phyloP scores from a whole-genome alignment of 2,797 vertebrate genomes.

The Buceros bicornis region DNA sequence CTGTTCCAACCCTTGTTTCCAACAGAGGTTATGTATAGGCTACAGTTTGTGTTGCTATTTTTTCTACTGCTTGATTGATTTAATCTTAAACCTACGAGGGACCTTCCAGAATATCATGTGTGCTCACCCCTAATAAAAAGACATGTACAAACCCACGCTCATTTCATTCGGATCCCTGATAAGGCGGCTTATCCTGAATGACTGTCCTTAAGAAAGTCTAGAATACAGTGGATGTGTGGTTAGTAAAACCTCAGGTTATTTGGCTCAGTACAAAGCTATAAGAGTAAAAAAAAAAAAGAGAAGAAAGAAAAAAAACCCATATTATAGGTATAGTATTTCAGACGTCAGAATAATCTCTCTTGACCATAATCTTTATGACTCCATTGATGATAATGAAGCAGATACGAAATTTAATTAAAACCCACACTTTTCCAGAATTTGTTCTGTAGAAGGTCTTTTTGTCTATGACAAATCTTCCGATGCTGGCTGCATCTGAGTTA shows the following conservation, averaged over 20 bases:
- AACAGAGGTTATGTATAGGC: background rate
- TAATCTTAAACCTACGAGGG: background rate
- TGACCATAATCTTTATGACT: background rate
- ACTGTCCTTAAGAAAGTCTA: background rate
- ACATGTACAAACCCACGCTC: accelerated
- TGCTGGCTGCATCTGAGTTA: background rate
- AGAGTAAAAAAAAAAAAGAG: background rate
- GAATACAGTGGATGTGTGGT: background rate
- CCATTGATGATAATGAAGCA: background rate
- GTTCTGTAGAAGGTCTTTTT: background rate
- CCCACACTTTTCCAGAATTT: background rate
- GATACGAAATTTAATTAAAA: background rate
- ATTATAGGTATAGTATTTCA: background rate
- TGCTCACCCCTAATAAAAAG: background rate
- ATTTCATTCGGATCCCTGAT: background rate
- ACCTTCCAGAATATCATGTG: background rate
- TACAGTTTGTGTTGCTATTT: background rate
- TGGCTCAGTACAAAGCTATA: background rate
- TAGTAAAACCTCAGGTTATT: background rate
- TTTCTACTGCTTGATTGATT: background rate
- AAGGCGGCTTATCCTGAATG: background rate
- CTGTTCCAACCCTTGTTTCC: background rate
- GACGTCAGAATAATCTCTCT: background rate
- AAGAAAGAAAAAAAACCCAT: background rate
- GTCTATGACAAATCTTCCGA: background rate